Conservation (phyloP, 1,140 invertebrate species). For the Nasonia giraulti region DNA sequence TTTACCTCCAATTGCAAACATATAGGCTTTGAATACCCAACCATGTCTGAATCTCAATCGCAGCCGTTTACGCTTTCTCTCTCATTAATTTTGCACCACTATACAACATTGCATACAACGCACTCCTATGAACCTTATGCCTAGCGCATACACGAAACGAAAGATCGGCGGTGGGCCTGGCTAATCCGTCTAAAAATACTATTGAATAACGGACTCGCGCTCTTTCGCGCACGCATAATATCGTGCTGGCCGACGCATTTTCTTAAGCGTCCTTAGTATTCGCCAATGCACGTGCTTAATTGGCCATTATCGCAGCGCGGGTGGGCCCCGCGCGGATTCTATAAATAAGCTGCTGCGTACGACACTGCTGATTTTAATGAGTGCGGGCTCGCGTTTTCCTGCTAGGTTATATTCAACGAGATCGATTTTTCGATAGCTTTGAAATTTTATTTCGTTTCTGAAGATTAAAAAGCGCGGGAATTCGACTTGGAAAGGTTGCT, state of each 20-base stretch:
- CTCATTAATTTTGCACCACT: background rate
- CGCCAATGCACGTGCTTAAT: background rate
- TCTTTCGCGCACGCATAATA: background rate
- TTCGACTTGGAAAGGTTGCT: background rate
- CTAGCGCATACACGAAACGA: background rate
- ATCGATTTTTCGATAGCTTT: background rate
- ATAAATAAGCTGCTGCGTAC: background rate
- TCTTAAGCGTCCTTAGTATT: no score
- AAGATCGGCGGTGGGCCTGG: background rate
- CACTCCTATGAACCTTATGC: no score
- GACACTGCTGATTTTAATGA: background rate
- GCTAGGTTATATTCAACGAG: background rate
- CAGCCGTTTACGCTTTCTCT: background rate
- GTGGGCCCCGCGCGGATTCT: background rate
- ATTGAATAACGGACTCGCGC: constrained; percentile 3
- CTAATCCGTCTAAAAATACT: constrained; percentile 7
- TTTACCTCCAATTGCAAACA: no score
- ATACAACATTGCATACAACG: no score
- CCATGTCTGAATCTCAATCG: no score
- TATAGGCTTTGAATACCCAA: no score
- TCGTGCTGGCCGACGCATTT: background rate
- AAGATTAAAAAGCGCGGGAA: background rate
- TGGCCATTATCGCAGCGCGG: background rate
- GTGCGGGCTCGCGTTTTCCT: background rate
- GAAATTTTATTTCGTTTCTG: background rate